These are phyloP conservation scores for Catharus fuscescens DNA, from an alignment of 2,113 vertebrate genomes.

Conservation along the genomic window DNA sequence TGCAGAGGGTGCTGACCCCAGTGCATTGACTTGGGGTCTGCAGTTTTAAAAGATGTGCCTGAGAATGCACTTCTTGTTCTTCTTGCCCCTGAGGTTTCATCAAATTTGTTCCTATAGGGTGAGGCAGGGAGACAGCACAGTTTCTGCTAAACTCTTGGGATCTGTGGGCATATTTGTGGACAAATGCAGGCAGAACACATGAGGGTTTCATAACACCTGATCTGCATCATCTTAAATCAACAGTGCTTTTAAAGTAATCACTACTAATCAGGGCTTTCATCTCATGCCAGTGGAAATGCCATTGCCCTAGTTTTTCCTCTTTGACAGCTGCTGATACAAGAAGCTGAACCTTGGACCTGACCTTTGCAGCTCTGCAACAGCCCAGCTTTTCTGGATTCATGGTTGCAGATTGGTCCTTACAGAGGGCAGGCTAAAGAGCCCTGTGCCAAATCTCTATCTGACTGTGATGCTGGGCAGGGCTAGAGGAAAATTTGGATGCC, in stretches of 20 bases:
- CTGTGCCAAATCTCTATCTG: accelerated
- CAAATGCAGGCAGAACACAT: not conserved
- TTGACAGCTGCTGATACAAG: not conserved
- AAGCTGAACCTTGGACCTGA: constrained; percentile 41
- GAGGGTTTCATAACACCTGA: constrained; percentile 23
- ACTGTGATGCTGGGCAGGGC: not conserved
- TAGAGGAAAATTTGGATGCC: not conserved
- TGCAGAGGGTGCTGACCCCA: not conserved
- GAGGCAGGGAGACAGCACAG: not conserved
- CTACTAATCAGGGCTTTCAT: constrained; percentile 15
- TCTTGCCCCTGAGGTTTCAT: not conserved
- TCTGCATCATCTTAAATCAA: constrained; percentile 27
- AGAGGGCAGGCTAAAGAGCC: not conserved
- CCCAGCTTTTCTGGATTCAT: not conserved
- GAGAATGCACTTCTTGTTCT: not conserved
- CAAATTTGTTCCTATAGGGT: not conserved
- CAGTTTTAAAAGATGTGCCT: not conserved
- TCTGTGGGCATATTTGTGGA: not conserved
- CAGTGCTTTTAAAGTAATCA: constrained; percentile 26
- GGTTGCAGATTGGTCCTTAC: not conserved
- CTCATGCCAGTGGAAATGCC: not conserved
- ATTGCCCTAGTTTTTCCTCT: constrained; percentile 12
- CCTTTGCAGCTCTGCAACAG: not conserved
- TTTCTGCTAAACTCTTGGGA: not conserved
- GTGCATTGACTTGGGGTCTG: not conserved